Base-by-base conservation (phyloP, 2,888 invertebrate genomes). In the Dynastes hyllus region DNA sequence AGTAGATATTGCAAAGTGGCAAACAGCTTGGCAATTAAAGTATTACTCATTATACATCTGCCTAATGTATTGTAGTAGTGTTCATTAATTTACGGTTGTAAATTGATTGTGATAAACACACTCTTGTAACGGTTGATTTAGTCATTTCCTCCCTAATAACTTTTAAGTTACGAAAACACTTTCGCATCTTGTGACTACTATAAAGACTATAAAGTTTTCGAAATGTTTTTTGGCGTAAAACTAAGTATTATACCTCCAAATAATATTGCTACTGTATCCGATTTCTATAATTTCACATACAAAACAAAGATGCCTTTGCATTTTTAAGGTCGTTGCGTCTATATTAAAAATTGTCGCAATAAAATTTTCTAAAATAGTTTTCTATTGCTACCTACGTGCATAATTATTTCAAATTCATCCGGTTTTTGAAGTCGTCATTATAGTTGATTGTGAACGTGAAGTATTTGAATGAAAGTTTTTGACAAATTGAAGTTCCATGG, bases 81-180 rank as follows among this genome's bases (percentile, higher is more conserved):
- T 22, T 58, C 55, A 22, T 58, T 58, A 58, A 16, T 16, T 22
- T 16, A n/a, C n/a, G 13, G 55, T 69, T 69, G 51, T 51, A 51
- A 45, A 45, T 45, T 45, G 45, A 45, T 45, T 50, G 50, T 13
- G 16, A 11, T 69, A 51, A 29, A 69, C 50, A 69, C 51, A 51
- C 69, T 22, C 13, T 29, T 9, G 32, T 22, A 51, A 69, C 51
- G 51, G 5, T 40, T 40, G 27, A 63, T 75, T 63, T 75, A 75
- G 73, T 75, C 61, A 75, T 45, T 75, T 75, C 73, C 73, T 75
- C 37, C 55, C 13, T 69, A 69, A 69, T 40, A 63, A 63, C 27
- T 50, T 69, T 69, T 51, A 29, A 3, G 11, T 22, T 37, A 45
- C 45, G 55, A 61, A 55, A 55, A 71, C 45, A 45, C 11, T 13